Conservation (phyloP, 2,888 invertebrate genomes). For the Mimumesa dahlbomi region DNA sequence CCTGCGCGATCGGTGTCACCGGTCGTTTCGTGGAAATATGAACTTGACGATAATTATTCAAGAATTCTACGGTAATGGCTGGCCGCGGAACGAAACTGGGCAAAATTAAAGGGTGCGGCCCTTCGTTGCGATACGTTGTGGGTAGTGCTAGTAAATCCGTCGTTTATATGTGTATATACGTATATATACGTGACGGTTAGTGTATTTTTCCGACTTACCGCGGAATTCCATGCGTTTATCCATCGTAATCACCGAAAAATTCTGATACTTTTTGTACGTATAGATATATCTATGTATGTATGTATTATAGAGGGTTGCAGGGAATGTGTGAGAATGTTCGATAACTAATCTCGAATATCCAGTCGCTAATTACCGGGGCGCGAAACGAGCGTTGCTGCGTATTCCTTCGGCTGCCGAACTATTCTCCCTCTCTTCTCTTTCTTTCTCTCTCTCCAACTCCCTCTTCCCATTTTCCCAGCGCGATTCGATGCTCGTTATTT, state of each 20-base stretch:
- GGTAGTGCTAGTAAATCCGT: too few species aligned
- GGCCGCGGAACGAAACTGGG: neutral
- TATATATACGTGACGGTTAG: too few species aligned
- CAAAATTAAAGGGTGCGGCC: neutral
- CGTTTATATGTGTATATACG: too few species aligned
- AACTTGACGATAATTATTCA: constrained; percentile 35
- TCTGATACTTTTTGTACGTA: too few species aligned
- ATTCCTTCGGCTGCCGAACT: constrained; percentile 8
- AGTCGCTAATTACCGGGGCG: constrained; percentile 26
- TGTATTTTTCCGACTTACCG: neutral
- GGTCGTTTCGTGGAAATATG: constrained; percentile 16
- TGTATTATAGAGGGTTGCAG: too few species aligned
- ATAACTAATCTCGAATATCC: constrained; percentile 27
- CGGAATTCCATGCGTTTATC: too few species aligned
- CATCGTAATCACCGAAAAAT: too few species aligned
- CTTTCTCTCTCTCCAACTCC: too few species aligned
- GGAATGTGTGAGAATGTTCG: constrained; percentile 10
- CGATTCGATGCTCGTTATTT: constrained; percentile 21
- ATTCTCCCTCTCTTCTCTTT: too few species aligned
- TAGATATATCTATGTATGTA: too few species aligned
- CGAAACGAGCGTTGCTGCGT: constrained; percentile 30
- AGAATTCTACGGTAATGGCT: constrained; percentile 3
- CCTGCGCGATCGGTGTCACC: constrained; percentile 55
- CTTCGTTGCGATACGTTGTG: too few species aligned
- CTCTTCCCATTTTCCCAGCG: neutral